Evolutionary conservation across 2,888 invertebrate species (phyloP), one percentile per base, ranked within the genome.

Genomic region (Sipunculus nudus): DNA sequence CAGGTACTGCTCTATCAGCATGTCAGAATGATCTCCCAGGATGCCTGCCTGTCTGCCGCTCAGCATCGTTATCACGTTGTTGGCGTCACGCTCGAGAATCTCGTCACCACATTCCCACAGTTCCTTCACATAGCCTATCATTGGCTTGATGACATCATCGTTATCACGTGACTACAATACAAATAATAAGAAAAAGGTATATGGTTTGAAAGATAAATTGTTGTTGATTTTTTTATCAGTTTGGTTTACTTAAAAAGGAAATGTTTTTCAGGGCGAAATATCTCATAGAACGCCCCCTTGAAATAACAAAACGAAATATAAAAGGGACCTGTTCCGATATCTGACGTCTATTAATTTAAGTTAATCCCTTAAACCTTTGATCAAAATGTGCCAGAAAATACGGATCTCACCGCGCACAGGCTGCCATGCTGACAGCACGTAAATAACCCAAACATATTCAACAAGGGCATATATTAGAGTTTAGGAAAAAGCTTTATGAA

Each of bases 31-130:
- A 26, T 54, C 64, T 4, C 57, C 64, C 25, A 45, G 31, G 21
- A 64, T 28, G 8, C 45, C 52, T 8, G 48, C 23, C 3, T 62
- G 41, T n/a, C n/a, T n/a, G n/a, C 46, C 53, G 21, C 54, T 61
- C n/a, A 63, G 39, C 21, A 53, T 53, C 19, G 55, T 35, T 23
- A 63, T 43, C 19, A 65, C 35, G 29, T 50, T 29, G 39, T 53
- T 50, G 16, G 57, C 65, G 23, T 58, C 53, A 23, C 40, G 19
- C 39, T 53, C 46, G 13, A 63, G 28, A 1, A 13, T 25, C 3
- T 53, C 40, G 21, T 65, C 61, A 2, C 59, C 59, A 16, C 48
- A 31, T 31, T 60, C 35, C 41, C 48, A 47, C 25, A 62, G 32
- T 38, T 49, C 45, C 25, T 41, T 39, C 25, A 61, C 43, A 6